These are phyloP conservation scores for Pseudanteris insignis DNA, from an alignment of 2,888 invertebrate genomes.

Conservation along the genomic window DNA sequence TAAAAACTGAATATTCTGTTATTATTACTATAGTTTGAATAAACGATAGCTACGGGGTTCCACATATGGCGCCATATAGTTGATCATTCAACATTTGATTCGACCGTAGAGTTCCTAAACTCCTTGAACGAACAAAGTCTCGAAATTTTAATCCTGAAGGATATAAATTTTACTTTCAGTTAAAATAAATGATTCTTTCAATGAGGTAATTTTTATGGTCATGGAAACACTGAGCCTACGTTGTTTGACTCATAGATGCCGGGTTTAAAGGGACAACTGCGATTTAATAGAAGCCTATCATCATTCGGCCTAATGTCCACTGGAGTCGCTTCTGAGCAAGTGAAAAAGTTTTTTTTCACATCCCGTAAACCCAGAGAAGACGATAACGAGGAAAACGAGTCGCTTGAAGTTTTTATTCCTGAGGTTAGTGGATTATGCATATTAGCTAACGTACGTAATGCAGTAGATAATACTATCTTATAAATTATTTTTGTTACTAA, in stretches of 20 bases:
- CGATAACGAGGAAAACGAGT: slow-evolving; percentile 69
- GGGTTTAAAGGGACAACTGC: slow-evolving; percentile 63
- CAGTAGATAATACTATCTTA: too few species aligned
- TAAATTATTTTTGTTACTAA: slow-evolving; percentile 45
- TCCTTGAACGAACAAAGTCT: too few species aligned
- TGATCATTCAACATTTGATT: too few species aligned
- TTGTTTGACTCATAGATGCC: slow-evolving; percentile 56
- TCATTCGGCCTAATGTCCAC: slow-evolving; percentile 71
- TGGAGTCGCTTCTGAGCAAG: slow-evolving; percentile 72
- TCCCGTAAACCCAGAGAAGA: slow-evolving; percentile 71
- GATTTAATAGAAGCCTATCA: slow-evolving; percentile 58
- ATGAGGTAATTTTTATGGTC: slow-evolving; percentile 48
- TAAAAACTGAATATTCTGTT: too few species aligned
- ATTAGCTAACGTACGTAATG: too few species aligned
- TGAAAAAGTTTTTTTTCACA: slow-evolving; percentile 85
- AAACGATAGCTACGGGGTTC: too few species aligned
- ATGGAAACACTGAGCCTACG: slow-evolving; percentile 47
- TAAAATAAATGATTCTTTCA: slow-evolving; percentile 12
- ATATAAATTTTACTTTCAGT: not conserved
- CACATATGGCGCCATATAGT: too few species aligned
- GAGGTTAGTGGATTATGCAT: slow-evolving; percentile 71
- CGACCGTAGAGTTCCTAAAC: too few species aligned
- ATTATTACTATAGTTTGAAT: too few species aligned
- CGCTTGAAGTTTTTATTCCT: slow-evolving; percentile 82
- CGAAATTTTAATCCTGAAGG: not conserved